Percentiles rank a stretch among this genome's conserved stretches.
Conservation (phyloP, 2,797 vertebrate species). For the Pteropus rufus region DNA sequence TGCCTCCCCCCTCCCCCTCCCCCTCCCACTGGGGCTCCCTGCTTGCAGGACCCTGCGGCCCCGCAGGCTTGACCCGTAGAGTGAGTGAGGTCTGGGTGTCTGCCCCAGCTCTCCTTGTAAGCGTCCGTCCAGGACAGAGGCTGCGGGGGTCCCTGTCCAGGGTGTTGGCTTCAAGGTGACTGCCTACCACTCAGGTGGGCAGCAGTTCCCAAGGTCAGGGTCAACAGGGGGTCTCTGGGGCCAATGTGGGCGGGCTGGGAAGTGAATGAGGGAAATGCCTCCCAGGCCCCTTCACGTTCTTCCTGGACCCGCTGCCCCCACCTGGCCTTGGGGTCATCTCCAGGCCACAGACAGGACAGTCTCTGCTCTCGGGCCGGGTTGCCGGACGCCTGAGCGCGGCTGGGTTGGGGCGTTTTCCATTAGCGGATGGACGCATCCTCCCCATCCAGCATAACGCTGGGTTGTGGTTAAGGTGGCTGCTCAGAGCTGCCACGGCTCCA, state of each 20-base stretch:
- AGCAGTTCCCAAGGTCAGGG: background rate
- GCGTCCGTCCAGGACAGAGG: background rate
- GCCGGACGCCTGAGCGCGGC: background rate
- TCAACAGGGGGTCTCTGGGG: background rate
- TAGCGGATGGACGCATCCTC: too few species aligned
- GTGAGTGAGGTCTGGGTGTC: background rate
- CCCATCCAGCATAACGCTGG: accelerated
- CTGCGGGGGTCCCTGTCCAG: background rate
- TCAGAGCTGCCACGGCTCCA: accelerated
- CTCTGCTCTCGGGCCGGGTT: background rate
- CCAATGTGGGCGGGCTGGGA: background rate
- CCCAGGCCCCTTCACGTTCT: background rate
- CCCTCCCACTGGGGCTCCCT: background rate
- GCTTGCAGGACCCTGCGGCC: background rate
- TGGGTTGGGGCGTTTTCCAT: background rate
- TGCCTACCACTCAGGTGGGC: accelerated
- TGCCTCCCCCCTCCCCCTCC: background rate
- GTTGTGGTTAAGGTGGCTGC: background rate
- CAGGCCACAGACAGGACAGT: too few species aligned
- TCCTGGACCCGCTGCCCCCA: background rate
- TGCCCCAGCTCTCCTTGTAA: background rate
- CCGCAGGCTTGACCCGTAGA: background rate
- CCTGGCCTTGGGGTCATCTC: background rate
- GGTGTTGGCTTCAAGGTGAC: background rate
- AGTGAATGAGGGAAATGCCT: background rate